Conservation (phyloP, 2,113 vertebrate genomes). For the Pteruthius melanotis region DNA sequence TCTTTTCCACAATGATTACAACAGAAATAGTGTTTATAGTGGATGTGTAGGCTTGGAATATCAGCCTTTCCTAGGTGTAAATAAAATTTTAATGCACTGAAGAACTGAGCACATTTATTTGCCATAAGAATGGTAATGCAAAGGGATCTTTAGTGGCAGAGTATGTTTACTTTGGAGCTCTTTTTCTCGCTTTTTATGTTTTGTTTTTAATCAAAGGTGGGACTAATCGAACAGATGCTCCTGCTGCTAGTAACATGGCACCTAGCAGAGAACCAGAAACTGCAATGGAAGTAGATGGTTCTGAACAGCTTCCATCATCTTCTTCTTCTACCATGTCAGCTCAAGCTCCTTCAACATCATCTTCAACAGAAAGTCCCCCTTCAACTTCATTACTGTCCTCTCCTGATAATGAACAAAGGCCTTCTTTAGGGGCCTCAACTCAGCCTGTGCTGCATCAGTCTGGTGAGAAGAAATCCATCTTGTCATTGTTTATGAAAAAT, state of each 20-base stretch:
- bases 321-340: slow-evolving; percentile 75
- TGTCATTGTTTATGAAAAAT: slow-evolving; percentile 1
- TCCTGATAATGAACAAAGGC: slow-evolving; percentile 80
- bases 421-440: slow-evolving; percentile 62
- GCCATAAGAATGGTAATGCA: neutral
- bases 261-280: slow-evolving; percentile 67
- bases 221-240: slow-evolving; percentile 72
- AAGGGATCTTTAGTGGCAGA: neutral
- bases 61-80: neutral
- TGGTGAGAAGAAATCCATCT: slow-evolving; percentile 70
- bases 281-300: slow-evolving; percentile 74
- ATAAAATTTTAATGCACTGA: neutral
- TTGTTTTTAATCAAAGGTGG: slow-evolving; percentile 66
- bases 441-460: slow-evolving; percentile 69
- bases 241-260: slow-evolving; percentile 43
- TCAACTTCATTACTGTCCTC: slow-evolving; percentile 78
- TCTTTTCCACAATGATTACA: neutral
- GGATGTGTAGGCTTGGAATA: neutral
- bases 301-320: slow-evolving; percentile 76
- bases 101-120: neutral
- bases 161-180: slow-evolving; percentile 12
- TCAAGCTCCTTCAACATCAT: slow-evolving; percentile 77
- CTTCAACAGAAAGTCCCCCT: slow-evolving; percentile 77
- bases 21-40: neutral
- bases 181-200: neutral